Base-by-base conservation (phyloP, 2,113 vertebrate species). In the Blennius ocellaris region DNA sequence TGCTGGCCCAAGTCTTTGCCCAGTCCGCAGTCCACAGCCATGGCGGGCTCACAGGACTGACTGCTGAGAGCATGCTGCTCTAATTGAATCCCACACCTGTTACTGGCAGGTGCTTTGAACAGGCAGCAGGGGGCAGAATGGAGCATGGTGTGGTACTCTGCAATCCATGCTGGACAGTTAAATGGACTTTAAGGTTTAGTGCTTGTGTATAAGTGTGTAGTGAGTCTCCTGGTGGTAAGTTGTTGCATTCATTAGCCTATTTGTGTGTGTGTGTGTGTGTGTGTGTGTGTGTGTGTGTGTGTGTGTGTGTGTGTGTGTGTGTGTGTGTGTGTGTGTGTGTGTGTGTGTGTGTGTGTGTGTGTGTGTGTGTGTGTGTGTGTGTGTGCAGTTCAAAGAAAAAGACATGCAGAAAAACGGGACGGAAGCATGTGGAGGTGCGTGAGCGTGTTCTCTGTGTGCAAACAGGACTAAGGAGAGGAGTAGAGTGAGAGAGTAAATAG, bases 51-150 rank as follows among this genome's bases (percentile, higher is more conserved):
- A 82, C 77, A 75, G 73, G 82, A 84, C 76, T 79, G 56, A 83
- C 89, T 87, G 86, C 91, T 89, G 92, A 81, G 92, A 86, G 60
- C 92, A 87, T 87, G 89, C 90, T 91, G 92, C 81, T 92, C 78
- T 94, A 93, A 94, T 92, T 94, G 92, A 94, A 93, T 92, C 78
- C 69, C 75, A 88, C 93, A 94, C 91, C 91, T 93, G 92, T 90
- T 92, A 87, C 86, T 92, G 90, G 92, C 92, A 92, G 88, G 86
- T 92, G 76, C 82, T 78, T 55, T 59, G 48, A 55, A 12, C 61
- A 49, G 72, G 80, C 92, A 90, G 89, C 89, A 94, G 92, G 92
- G 93, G 92, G 93, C 91, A 92, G 89, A 83, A 78, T 75, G 65
- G 87, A 80, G 90, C 73, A 73, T 79, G 65, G 69, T 69, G 78